Percentiles rank a stretch among this genome's conserved stretches.
phyloP scores from a whole-genome alignment of 2,888 invertebrate genomes.

The Toxonevra muliebris region DNA sequence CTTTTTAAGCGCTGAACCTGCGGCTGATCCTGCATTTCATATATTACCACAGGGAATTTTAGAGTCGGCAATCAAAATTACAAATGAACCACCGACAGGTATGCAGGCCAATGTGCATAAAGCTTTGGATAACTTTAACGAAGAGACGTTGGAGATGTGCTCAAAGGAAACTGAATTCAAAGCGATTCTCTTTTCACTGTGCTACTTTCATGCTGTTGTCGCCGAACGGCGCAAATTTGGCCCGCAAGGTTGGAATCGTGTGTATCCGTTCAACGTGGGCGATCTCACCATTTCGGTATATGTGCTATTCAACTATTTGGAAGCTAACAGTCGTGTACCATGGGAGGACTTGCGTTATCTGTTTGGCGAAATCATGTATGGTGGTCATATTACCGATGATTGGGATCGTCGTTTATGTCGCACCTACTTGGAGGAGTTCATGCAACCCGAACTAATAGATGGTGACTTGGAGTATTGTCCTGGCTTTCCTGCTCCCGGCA shows the following conservation, averaged over 20 bases:
- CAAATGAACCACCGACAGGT: conserved; percentile 94
- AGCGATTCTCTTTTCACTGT: conserved; percentile 85
- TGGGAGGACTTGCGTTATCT: conserved; percentile 95
- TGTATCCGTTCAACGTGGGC: conserved; percentile 82
- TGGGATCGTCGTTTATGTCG: conserved; percentile 91
- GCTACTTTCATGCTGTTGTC: conserved; percentile 95
- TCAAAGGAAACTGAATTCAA: conserved; percentile 94
- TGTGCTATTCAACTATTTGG: conserved; percentile 90
- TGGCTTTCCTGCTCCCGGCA: conserved; percentile 88
- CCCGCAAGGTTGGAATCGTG: conserved; percentile 66
- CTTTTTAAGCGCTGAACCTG: conserved; percentile 90
- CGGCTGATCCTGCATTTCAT: conserved; percentile 72
- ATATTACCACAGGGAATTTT: conserved; percentile 86
- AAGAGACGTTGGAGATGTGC: conserved; percentile 92
- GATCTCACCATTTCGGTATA: conserved; percentile 92
- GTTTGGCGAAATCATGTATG: conserved; percentile 98
- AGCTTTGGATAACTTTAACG: conserved; percentile 89
- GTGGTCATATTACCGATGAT: conserved; percentile 96
- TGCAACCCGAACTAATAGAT: conserved; percentile 87
- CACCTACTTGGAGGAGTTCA: conserved; percentile 86
- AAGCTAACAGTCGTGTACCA: conserved; percentile 86
- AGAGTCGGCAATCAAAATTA: conserved; percentile 94
- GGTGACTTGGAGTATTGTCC: conserved; percentile 84
- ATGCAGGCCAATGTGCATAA: conserved; percentile 95
- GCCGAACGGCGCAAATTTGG: conserved; percentile 89